Conservation (phyloP, 2,888 invertebrate genomes). For the Microctonus hyperodae region DNA sequence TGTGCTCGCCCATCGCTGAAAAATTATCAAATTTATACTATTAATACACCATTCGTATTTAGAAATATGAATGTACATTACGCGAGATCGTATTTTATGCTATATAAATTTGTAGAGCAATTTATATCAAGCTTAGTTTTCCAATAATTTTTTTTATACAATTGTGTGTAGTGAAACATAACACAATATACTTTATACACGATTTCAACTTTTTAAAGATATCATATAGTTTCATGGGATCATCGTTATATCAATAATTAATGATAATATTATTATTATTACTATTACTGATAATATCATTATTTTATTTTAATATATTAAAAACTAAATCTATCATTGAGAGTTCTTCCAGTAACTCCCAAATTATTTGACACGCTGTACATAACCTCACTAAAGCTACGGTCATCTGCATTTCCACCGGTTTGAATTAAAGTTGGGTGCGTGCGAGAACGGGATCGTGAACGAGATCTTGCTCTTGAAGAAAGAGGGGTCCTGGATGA, state of each 20-base stretch:
- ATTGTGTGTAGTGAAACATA: neutral
- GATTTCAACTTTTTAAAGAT: neutral
- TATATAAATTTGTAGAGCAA: neutral
- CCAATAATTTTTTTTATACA: constrained; percentile 10
- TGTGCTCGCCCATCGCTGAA: neutral
- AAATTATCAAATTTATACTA: neutral
- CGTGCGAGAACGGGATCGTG: constrained; percentile 56
- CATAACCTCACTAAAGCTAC: constrained; percentile 59
- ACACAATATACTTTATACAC: neutral
- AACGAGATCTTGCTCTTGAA: constrained; percentile 50
- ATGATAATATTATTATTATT: neutral
- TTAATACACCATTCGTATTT: neutral
- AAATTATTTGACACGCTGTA: constrained; percentile 56
- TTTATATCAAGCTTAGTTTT: neutral
- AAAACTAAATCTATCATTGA: constrained; percentile 60
- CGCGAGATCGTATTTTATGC: neutral
- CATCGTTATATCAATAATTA: no score
- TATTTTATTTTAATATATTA: constrained; percentile 37
- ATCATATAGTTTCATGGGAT: no score
- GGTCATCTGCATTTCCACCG: constrained; percentile 50
- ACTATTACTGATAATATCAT: neutral
- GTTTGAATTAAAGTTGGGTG: constrained; percentile 45
- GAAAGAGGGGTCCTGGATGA: constrained; percentile 44
- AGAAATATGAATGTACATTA: neutral
- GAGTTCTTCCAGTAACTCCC: constrained; percentile 58